Evolutionary conservation across 2,113 vertebrate species (phyloP).

Genomic region (Cyrtonyx montezumae): DNA sequence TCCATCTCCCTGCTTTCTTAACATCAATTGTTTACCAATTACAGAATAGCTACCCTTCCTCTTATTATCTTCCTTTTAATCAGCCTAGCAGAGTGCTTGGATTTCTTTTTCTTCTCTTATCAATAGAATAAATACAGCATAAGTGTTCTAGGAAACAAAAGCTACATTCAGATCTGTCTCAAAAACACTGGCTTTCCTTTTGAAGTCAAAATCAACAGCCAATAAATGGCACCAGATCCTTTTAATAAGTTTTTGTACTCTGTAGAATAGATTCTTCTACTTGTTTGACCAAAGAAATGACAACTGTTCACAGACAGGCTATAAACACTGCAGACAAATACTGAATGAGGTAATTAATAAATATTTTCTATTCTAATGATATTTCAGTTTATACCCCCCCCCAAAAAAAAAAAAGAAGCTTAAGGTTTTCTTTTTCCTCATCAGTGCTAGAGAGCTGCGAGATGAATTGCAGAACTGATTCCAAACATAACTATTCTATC

Average conservation of each 20-base stretch:
- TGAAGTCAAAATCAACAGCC: not conserved
- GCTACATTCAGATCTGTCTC: not conserved
- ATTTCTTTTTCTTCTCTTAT: not conserved
- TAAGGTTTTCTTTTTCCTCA: not conserved
- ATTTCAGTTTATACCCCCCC: not conserved
- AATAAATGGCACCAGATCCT: not conserved
- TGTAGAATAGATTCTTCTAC: not conserved
- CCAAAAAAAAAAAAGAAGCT: not conserved
- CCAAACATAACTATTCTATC: not conserved
- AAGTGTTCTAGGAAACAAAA: not conserved
- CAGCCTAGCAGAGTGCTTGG: not conserved
- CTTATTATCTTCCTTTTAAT: not conserved
- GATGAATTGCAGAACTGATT: not conserved
- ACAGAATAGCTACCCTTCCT: not conserved
- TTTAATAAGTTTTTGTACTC: not conserved
- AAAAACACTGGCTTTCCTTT: not conserved
- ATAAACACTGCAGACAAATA: not conserved
- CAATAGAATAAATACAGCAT: not conserved
- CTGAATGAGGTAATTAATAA: not conserved
- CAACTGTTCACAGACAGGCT: not conserved
- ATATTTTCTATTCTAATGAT: not conserved
- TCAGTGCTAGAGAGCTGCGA: not conserved
- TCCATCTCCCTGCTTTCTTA: not conserved
- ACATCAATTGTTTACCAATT: not conserved
- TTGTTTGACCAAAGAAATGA: not conserved